These are phyloP conservation scores for Pachypanchax playfairii DNA, from an alignment of 2,113 vertebrate genomes.

Conservation along the genomic window DNA sequence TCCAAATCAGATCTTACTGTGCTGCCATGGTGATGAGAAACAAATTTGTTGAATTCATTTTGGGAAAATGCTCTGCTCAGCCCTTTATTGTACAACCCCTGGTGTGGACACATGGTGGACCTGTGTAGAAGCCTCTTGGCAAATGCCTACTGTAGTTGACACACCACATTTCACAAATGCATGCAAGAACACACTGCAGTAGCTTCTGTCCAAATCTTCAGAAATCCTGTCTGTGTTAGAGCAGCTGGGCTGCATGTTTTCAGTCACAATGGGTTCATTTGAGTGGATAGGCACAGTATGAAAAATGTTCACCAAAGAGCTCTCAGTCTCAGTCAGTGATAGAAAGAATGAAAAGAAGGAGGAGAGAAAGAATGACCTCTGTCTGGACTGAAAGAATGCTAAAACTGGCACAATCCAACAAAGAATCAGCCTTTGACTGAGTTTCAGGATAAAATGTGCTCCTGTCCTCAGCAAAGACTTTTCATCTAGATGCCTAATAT, in stretches of 20 bases:
- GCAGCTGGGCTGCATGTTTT: conserved; percentile 49
- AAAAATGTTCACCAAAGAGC: conserved; percentile 51
- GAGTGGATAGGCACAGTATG: conserved; percentile 58
- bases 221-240: conserved; percentile 31
- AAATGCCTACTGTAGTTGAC: conserved; percentile 50
- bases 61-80: conserved; percentile 37
- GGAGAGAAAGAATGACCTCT: conserved; percentile 53
- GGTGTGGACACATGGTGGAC: conserved; percentile 9
- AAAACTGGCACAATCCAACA: conserved; percentile 33
- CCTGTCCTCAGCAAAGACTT: conserved; percentile 24
- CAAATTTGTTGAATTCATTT: conserved; percentile 45
- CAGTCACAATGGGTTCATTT: conserved; percentile 70
- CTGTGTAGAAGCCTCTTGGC: conserved; percentile 34
- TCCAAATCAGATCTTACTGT: conserved; percentile 31
- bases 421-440: conserved; percentile 62
- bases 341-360: conserved; percentile 57
- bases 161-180: conserved; percentile 67
- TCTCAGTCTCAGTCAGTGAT: conserved; percentile 52
- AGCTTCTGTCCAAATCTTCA: conserved; percentile 36
- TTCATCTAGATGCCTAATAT: conserved; percentile 13
- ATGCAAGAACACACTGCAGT: conserved; percentile 45
- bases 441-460: conserved; percentile 30
- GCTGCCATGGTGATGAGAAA: conserved; percentile 57
- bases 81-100: conserved; percentile 29
- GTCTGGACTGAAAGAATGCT: conserved; percentile 59